Base-by-base conservation (phyloP, 2,797 vertebrate species). In the Corythornis leucogaster region DNA sequence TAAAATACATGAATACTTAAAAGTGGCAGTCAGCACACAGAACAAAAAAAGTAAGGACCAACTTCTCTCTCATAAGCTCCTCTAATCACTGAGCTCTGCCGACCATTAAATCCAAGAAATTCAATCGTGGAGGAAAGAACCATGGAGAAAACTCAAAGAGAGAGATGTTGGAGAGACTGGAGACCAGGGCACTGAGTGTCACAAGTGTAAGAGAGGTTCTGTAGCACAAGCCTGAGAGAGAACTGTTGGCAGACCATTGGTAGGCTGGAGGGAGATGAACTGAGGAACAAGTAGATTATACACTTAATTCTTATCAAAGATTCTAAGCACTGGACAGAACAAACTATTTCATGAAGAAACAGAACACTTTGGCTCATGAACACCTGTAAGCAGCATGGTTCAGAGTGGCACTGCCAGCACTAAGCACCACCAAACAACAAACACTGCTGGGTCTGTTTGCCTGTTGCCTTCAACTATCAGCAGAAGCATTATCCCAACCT, bases 371-470 rank as follows among this genome's bases (percentile, higher is more conserved):
- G 88, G 82, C 91, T 94, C 79, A 61, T 15, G 53, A 94, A 81
- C 89, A 96, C 92, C 94, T 96, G 93, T 91, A 93, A 95, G 89
- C 92, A 95, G 88, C 83, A 94, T 91, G 90, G 31, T 92, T 88
- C 81, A 25, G 90, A 43, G 61, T 93, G 87, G 81, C 71, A 68
- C 53, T 91, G 91, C 83, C 89, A 95, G 70, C 55, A 67, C 57
- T 38, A 54, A 85, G 90, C 86, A 91, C 31, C 5, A 53, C 87
- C 90, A 93, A 87, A 76, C 61, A 80, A 57, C 74, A 68, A 85
- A 93, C 85, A 93, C 89, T 94, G 84, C 87, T 89, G 89, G 66
- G 80, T 92, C 91, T 95, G 93, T 92, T 93, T 76, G 82, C 82
- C 92, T 7, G 0, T 40, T 81, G 91, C 68, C 90, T 31, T 93